Conservation (phyloP, 1,140 invertebrate genomes). For the Scaptomyza hsui region DNA sequence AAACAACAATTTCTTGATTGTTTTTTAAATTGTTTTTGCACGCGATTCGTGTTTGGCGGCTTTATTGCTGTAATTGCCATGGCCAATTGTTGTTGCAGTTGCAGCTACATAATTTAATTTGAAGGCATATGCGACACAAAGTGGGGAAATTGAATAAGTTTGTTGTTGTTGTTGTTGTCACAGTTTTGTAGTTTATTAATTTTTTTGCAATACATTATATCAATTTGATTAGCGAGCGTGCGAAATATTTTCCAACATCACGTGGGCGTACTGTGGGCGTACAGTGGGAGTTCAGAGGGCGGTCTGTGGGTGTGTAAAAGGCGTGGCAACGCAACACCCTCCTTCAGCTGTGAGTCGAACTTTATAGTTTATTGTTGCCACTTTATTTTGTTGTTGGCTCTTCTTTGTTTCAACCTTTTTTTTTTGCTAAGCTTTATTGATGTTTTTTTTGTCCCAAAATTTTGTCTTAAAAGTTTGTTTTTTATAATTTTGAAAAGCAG, state of each 20-base stretch:
- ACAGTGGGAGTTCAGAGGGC: too few species aligned
- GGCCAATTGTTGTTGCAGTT: slow-evolving; percentile 46
- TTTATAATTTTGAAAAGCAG: too few species aligned
- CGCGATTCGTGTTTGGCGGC: slow-evolving; percentile 81
- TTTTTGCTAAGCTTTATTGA: neutral
- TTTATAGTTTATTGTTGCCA: neutral
- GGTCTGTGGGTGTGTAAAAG: too few species aligned
- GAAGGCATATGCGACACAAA: slow-evolving; percentile 74
- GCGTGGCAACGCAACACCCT: slow-evolving; percentile 3
- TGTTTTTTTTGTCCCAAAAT: too few species aligned
- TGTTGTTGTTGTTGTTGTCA: slow-evolving; percentile 26
- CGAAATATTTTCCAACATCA: slow-evolving; percentile 56
- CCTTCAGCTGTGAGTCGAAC: neutral
- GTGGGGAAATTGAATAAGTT: slow-evolving; percentile 82
- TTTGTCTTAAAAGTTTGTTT: too few species aligned
- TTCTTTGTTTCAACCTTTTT: slow-evolving; percentile 15
- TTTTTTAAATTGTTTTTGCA: slow-evolving; percentile 83
- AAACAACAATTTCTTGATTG: slow-evolving; percentile 56
- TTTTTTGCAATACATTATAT: slow-evolving; percentile 36
- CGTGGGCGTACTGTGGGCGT: slow-evolving; percentile 17
- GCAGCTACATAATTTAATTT: slow-evolving; percentile 80
- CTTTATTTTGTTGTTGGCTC: neutral
- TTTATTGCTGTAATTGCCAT: slow-evolving; percentile 79
- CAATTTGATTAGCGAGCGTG: slow-evolving; percentile 73
- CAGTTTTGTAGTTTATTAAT: slow-evolving; percentile 25